phyloP scores from a whole-genome alignment of 1,140 invertebrate species.

The Drosophila ambigua region DNA sequence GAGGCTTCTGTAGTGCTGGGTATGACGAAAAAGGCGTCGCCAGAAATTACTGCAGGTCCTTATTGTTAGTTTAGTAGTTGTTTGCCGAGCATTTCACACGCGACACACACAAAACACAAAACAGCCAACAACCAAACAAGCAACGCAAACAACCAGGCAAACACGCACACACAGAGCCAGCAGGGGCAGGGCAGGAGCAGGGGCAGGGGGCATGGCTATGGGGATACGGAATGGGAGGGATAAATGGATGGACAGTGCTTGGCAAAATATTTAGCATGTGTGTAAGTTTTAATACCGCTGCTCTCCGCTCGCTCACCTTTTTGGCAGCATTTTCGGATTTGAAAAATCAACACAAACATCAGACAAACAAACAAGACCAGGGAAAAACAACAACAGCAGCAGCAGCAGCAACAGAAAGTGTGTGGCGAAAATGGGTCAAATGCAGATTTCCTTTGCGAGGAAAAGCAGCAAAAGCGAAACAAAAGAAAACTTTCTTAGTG shows the following conservation, averaged over 20 bases:
- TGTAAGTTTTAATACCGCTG: conserved; percentile 65
- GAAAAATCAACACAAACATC: conserved; percentile 29
- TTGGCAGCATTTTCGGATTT: conserved; percentile 14
- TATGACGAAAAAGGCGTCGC: conserved; percentile 52
- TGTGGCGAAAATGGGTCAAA: too few relatives aligned
- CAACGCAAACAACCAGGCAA: conserved; percentile 30
- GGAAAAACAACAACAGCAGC: neutral
- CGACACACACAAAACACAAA: conserved; percentile 45
- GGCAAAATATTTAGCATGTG: conserved; percentile 77
- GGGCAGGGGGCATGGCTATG: too few relatives aligned
- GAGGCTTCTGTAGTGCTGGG: neutral
- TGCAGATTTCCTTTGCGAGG: too few relatives aligned
- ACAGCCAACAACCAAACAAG: conserved; percentile 19
- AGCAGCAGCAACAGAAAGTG: too few relatives aligned
- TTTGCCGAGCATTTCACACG: conserved; percentile 76
- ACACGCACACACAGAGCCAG: conserved; percentile 8
- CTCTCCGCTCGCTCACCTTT: conserved; percentile 22
- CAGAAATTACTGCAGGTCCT: conserved; percentile 72
- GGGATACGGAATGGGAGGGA: too few relatives aligned
- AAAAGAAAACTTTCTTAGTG: too few relatives aligned
- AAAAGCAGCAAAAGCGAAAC: too few relatives aligned
- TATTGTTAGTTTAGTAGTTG: conserved; percentile 79
- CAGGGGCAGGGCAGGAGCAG: neutral
- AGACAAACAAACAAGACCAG: neutral
- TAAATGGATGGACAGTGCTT: conserved; percentile 43